Conservation (phyloP, 2,113 vertebrate species). For the Phrynocephalus versicolor region DNA sequence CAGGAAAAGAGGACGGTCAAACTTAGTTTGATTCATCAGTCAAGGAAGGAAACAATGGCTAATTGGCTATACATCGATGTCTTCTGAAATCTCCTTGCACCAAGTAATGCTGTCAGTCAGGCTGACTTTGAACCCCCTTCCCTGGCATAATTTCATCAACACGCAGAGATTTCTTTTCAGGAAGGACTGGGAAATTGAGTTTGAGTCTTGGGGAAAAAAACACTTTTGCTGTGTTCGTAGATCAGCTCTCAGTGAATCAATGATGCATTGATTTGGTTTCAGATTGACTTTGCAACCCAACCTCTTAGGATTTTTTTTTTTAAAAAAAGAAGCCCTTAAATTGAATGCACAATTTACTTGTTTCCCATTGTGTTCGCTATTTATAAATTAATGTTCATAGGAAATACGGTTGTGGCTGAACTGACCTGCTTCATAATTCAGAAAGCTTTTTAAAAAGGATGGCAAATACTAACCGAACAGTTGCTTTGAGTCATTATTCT, state of each 20-base stretch:
- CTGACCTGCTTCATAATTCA: conserved; percentile 8
- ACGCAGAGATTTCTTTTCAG: neutral
- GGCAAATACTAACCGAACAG: neutral
- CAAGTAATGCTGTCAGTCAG: neutral
- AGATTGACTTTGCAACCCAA: neutral
- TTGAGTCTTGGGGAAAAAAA: neutral
- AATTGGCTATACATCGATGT: too few relatives aligned
- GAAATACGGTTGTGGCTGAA: neutral
- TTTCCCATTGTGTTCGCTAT: neutral
- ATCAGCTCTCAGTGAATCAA: neutral
- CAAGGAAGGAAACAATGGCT: too few relatives aligned
- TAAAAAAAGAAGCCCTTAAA: neutral
- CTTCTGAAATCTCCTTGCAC: neutral
- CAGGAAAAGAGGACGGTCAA: too few relatives aligned
- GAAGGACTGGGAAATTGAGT: neutral
- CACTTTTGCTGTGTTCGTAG: neutral
- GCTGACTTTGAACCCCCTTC: neutral
- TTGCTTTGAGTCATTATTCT: neutral
- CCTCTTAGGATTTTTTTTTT: neutral
- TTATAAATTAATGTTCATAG: neutral
- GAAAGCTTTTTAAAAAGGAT: neutral
- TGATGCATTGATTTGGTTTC: conserved; percentile 1
- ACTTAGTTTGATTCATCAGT: too few relatives aligned
- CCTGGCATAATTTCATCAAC: neutral
- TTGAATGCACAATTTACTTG: neutral